These are phyloP conservation scores for Chrysochloris asiatica DNA, from an alignment of 2,113 vertebrate species.

Conservation along the genomic window DNA sequence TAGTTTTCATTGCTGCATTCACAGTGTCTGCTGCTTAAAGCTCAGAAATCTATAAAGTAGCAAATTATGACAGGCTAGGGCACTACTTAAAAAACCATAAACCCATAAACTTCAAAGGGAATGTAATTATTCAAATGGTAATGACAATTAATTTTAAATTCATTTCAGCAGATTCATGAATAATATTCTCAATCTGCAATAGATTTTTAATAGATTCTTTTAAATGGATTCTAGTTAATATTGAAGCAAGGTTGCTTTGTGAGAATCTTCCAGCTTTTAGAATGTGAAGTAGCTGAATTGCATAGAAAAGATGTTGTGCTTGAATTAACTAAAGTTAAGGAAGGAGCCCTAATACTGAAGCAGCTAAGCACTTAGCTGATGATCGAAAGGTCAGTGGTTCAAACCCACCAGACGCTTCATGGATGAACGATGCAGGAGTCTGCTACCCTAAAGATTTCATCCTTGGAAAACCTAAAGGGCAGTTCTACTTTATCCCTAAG, in stretches of 20 bases:
- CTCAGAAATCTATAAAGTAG: not conserved
- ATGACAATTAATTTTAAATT: not conserved
- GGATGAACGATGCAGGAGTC: not conserved
- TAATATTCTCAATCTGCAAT: not conserved
- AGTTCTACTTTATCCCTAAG: not conserved
- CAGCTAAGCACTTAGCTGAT: not conserved
- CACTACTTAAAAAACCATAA: constrained; percentile 31
- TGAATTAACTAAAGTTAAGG: not conserved
- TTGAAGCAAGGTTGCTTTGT: not conserved
- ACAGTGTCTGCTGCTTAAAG: not conserved
- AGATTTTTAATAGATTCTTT: not conserved
- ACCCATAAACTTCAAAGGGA: not conserved
- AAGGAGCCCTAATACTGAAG: not conserved
- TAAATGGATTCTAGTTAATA: not conserved
- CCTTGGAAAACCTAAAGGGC: not conserved
- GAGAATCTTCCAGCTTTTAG: not conserved
- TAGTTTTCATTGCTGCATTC: too few species aligned
- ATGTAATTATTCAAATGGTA: not conserved
- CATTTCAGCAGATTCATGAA: not conserved
- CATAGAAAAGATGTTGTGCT: not conserved
- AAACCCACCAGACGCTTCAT: not conserved
- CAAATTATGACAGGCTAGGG: not conserved
- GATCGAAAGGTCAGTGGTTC: not conserved
- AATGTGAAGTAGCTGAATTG: not conserved
- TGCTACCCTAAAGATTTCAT: not conserved